These are phyloP conservation scores for Helicoverpa zea DNA, from an alignment of 1,140 invertebrate species.

Conservation along the genomic window DNA sequence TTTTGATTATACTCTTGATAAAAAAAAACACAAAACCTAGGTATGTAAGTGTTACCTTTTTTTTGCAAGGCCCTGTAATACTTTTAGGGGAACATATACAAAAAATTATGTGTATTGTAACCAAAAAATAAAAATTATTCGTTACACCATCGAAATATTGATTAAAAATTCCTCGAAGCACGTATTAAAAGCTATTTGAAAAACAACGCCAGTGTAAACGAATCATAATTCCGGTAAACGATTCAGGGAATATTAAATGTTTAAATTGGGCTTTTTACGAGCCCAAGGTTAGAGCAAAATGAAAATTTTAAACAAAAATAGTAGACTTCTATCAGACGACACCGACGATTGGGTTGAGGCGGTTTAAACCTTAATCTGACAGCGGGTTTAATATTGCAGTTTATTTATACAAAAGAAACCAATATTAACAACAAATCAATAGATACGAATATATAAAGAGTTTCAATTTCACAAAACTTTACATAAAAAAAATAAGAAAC, in stretches of 20 bases:
- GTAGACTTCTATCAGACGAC: constrained; percentile 32
- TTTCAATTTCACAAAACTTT: no score
- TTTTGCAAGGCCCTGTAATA: no score
- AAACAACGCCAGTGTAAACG: constrained; percentile 18
- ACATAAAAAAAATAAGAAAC: no score
- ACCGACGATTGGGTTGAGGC: constrained; percentile 25
- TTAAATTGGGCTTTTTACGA: constrained; percentile 26
- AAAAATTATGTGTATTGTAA: no score
- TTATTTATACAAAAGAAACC: no score
- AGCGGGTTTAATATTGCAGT: background rate
- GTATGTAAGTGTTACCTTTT: no score
- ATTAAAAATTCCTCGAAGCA: background rate
- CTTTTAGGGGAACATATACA: no score
- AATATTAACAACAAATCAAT: no score
- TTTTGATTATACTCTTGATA: no score
- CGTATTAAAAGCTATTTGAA: background rate
- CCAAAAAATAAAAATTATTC: no score
- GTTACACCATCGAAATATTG: background rate
- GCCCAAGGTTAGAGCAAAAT: constrained; percentile 28
- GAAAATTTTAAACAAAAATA: constrained; percentile 49
- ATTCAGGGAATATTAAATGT: constrained; percentile 10
- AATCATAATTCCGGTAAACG: constrained; percentile 4
- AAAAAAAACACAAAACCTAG: no score
- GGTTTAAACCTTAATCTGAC: background rate
- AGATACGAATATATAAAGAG: no score